Evolutionary conservation across 2,888 invertebrate species (phyloP), one percentile per base, ranked within the genome.

Genomic region (Minunthozetes semirufus): DNA sequence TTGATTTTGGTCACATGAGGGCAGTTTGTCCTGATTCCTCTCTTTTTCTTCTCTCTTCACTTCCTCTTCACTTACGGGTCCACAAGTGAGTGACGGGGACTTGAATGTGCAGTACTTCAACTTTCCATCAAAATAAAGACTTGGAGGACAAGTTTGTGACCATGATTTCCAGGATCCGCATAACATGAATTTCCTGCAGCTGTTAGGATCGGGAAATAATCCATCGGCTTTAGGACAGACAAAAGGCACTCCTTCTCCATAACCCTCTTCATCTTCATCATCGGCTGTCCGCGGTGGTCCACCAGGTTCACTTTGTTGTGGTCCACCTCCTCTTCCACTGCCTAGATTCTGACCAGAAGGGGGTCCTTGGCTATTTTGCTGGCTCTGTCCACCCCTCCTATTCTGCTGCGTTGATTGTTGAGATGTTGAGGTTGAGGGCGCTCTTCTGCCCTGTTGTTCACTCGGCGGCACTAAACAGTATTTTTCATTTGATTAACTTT

Each of bases 151-250:
- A 81, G 92, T 87, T 83, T 92, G 93, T 80, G 90, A 80, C 82
- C 94, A 94, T 0, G 94, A 92, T 82, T 87, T 92, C 76, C 91
- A 91, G 84, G 93, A 93, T 73, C 93, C 93, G 83, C 94, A 94
- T 8, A 79, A 77, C 74, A 77, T 78, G 76, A 80, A 80, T 19
- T 78, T 78, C n/a, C 78, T 75, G 77, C 80, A 80, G 4, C 77
- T 77, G 11, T 50, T 75, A 0, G 80, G 80, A 75, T 80, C 80
- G 0, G 80, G 79, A 70, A 80, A 80, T 4, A 80, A 75, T 17
- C 80, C 80, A 59, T 80, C 80, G 9, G 78, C 76, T 61, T 74
- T 75, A 0, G 80, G 80, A 75, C 80, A 80, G 9, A 75, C 76
- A 76, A 79, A 80, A 5, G 1, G 19, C 42, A 42, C 42, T 13